Percentiles rank a stretch among this genome's conserved stretches.
These are phyloP conservation scores for Cydia splendana DNA, from an alignment of 1,140 invertebrate species.

Conservation along the genomic window DNA sequence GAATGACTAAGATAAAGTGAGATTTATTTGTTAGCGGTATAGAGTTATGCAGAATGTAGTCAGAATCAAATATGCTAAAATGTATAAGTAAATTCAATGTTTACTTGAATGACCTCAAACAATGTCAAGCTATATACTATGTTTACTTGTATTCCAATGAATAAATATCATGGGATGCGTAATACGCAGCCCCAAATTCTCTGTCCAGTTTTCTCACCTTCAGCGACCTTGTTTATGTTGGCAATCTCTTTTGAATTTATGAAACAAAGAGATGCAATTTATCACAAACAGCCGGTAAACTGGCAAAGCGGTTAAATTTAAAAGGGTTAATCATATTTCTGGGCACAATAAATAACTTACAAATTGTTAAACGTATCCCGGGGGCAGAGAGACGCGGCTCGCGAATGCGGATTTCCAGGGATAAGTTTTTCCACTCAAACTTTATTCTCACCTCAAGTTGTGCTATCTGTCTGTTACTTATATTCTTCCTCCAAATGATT, in stretches of 20 bases:
- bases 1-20: not conserved
- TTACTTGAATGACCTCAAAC: not conserved
- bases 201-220: slow-evolving; percentile 4
- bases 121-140: not conserved
- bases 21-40: not conserved
- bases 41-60: not conserved
- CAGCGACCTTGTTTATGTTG: slow-evolving; percentile 6
- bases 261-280: slow-evolving; percentile 30
- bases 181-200: not conserved
- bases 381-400: slow-evolving; percentile 58
- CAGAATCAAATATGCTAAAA: not conserved
- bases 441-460: slow-evolving; percentile 78
- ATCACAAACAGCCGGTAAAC: slow-evolving; percentile 22
- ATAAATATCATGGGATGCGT: not conserved
- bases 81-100: not conserved
- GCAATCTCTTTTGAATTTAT: slow-evolving; percentile 28
- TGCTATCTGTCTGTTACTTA: slow-evolving; percentile 76
- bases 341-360: slow-evolving; percentile 74
- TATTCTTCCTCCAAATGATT: slow-evolving; percentile 77
- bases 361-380: slow-evolving; percentile 75
- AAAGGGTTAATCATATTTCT: slow-evolving; percentile 76
- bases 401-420: slow-evolving; percentile 65
- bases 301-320: slow-evolving; percentile 56
- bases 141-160: not conserved
- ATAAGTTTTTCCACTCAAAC: slow-evolving; percentile 78